phyloP scores from a whole-genome alignment of 2,113 vertebrate genomes.

The Oryzias javanicus region DNA sequence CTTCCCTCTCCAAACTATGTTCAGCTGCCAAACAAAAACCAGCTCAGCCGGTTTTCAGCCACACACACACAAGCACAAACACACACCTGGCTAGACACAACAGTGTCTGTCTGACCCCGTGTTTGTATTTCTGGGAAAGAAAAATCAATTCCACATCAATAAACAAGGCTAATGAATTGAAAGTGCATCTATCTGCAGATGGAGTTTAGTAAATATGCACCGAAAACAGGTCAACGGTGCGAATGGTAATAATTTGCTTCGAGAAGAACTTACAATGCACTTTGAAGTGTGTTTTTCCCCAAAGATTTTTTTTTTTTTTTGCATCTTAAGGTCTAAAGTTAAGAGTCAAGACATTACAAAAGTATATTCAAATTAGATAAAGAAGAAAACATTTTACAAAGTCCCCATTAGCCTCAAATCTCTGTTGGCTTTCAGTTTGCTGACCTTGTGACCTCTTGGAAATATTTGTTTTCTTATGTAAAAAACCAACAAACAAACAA shows the following conservation, averaged over 20 bases:
- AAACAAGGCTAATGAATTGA: conserved; percentile 28
- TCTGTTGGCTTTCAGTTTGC: too few species aligned
- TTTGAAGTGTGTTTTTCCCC: too few species aligned
- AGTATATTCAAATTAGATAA: too few species aligned
- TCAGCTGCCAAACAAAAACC: conserved; percentile 49
- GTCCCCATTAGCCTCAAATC: too few species aligned
- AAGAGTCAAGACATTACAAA: too few species aligned
- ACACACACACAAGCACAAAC: conserved; percentile 18
- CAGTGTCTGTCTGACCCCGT: conserved; percentile 39
- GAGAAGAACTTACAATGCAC: too few species aligned
- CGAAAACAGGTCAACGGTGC: conserved; percentile 13
- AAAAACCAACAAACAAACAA: too few species aligned
- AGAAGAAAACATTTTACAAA: too few species aligned
- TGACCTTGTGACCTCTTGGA: too few species aligned
- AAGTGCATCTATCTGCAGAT: conserved; percentile 7
- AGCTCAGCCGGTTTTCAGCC: conserved; percentile 41
- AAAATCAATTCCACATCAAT: conserved; percentile 34
- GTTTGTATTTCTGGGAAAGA: conserved; percentile 12
- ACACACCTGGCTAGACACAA: conserved; percentile 55
- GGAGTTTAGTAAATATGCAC: neutral
- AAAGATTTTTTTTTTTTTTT: too few species aligned
- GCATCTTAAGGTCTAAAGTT: too few species aligned
- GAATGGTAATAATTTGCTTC: conserved; percentile 13
- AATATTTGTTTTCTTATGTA: too few species aligned
- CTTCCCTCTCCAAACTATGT: conserved; percentile 39